These are phyloP conservation scores for Cossypha heuglini DNA, from an alignment of 2,797 vertebrate genomes.

Conservation along the genomic window DNA sequence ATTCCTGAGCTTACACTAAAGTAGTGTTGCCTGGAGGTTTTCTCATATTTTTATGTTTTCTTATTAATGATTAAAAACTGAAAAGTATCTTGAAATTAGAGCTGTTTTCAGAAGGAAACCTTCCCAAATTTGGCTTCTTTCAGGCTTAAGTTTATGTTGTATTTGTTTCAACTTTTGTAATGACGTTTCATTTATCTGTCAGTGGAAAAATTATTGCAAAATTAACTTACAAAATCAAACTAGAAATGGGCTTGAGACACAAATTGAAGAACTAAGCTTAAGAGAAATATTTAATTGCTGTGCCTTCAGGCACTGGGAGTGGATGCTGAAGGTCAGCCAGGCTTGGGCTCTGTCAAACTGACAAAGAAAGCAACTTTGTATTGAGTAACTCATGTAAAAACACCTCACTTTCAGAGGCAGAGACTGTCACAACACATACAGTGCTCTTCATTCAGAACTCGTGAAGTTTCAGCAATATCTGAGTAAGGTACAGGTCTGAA, in stretches of 20 bases:
- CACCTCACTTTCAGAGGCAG: not conserved
- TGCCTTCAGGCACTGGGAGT: not conserved
- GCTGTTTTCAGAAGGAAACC: not conserved
- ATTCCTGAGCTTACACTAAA: slow-evolving; percentile 10
- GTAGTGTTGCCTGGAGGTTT: not conserved
- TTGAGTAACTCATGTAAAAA: not conserved
- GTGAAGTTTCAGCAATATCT: not conserved
- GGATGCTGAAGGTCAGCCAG: not conserved
- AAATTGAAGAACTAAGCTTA: not conserved
- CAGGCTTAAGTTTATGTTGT: not conserved
- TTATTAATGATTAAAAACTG: slow-evolving; percentile 25
- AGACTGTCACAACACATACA: not conserved
- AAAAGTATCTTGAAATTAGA: slow-evolving; percentile 27
- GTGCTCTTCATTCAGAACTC: not conserved
- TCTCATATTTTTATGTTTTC: not conserved
- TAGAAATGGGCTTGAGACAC: not conserved
- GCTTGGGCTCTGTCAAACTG: not conserved
- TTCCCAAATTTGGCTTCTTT: not conserved
- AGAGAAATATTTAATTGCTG: not conserved
- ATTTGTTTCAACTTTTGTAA: not conserved
- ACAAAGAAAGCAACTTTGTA: not conserved
- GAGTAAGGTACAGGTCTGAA: not conserved
- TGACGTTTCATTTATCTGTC: not conserved
- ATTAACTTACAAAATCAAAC: not conserved
- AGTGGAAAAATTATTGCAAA: not conserved